Percentiles rank a stretch among this genome's conserved stretches.
Evolutionary conservation across 2,888 invertebrate genomes (phyloP).

Genomic region (Leucophenga maculata): DNA sequence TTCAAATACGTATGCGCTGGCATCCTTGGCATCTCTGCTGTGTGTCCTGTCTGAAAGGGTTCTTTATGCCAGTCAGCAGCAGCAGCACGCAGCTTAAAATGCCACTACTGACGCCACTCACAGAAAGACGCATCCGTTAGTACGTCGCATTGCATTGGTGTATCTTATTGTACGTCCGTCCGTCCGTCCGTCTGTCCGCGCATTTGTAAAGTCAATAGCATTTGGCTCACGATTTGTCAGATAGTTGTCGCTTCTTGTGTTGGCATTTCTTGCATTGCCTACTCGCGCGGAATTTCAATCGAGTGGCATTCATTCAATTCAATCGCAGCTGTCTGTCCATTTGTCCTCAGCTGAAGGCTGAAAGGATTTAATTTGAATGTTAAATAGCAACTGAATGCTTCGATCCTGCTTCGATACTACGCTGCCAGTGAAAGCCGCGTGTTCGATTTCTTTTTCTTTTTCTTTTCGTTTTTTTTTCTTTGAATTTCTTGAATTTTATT

Average conservation of each 20-base stretch:
- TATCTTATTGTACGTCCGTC: too few species aligned
- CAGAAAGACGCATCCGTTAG: too few species aligned
- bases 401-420: background rate
- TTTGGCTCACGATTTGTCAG: conserved; percentile 26
- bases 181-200: too few species aligned
- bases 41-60: conserved; percentile 8
- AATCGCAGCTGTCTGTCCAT: background rate
- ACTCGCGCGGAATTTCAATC: conserved; percentile 23
- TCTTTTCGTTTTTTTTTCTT: background rate
- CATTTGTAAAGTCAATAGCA: conserved; percentile 15
- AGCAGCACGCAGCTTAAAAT: background rate
- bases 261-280: conserved; percentile 20
- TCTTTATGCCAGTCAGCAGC: background rate
- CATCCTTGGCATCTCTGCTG: background rate
- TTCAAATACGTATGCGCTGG: background rate
- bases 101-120: too few species aligned
- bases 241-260: conserved; percentile 24
- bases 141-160: too few species aligned
- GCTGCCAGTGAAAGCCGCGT: background rate
- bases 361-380: conserved; percentile 65
- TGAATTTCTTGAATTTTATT: background rate
- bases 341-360: background rate
- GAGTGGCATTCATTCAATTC: background rate
- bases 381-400: conserved; percentile 48
- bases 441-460: background rate